Base-by-base conservation (phyloP, 1,140 invertebrate genomes). In the Stenopsyche tienmushanensis region DNA sequence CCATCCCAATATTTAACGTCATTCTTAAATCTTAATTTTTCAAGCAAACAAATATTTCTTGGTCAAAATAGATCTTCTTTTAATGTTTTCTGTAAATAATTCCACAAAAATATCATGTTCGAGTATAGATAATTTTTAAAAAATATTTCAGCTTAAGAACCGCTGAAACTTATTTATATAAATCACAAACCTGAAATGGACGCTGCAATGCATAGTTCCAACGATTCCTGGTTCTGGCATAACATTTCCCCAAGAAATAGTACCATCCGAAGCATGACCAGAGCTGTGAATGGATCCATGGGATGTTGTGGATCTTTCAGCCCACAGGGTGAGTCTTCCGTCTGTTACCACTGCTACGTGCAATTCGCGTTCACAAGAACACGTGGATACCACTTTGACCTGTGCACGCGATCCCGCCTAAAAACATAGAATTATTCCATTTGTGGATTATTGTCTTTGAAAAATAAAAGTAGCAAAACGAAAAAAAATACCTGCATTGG, bases 131-230 rank as follows among this genome's bases (percentile, higher is more conserved):
- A n/a, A n/a, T n/a, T n/a, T n/a, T n/a, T n/a, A n/a, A n/a, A n/a
- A n/a, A n/a, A n/a, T n/a, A n/a, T n/a, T n/a, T n/a, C n/a, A n/a
- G n/a, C n/a, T n/a, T n/a, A n/a, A n/a, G n/a, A n/a, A n/a, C n/a
- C n/a, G n/a, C n/a, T n/a, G n/a, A n/a, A n/a, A n/a, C n/a, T n/a
- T n/a, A n/a, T n/a, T n/a, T n/a, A n/a, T n/a, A n/a, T n/a, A n/a
- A n/a, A n/a, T n/a, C n/a, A 79, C 81, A 80, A 72, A 86, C 85
- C 83, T 85, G 71, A 85, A 85, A 72, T 85, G 85, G 64, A 85
- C 82, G 54, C 80, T 73, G 76, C 85, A 87, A 21, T 85, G 72
- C 26, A 83, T 80, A 3, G 77, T 79, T 13, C 80, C 70, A 52
- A 72, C 73, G 15, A 73, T 69, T 34, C 69, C 72, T 8, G 70